Evolutionary conservation across 2,113 vertebrate genomes (phyloP).

Genomic region (Sturnira hondurensis): DNA sequence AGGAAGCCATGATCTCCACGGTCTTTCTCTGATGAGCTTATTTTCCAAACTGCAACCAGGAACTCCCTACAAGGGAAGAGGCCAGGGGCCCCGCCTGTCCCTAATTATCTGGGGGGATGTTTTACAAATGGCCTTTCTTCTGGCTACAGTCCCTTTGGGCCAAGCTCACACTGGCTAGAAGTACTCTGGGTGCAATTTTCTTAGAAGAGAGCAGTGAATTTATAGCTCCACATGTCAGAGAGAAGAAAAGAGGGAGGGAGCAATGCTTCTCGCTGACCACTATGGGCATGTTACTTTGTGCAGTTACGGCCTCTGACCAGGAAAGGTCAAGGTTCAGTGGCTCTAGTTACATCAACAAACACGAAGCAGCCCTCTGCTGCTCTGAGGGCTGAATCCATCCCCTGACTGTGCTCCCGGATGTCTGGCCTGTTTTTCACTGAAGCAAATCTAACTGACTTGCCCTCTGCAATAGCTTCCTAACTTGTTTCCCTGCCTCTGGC

Average conservation of each 20-base stretch:
- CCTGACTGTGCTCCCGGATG: background rate
- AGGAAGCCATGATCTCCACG: background rate
- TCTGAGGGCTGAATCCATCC: slow-evolving; percentile 44
- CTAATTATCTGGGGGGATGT: slow-evolving; percentile 51
- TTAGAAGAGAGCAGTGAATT: background rate
- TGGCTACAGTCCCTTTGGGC: background rate
- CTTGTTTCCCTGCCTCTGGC: background rate
- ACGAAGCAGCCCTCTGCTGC: slow-evolving; percentile 35
- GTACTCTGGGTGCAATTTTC: background rate
- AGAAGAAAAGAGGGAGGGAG: background rate
- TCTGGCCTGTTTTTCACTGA: background rate
- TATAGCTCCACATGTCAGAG: background rate
- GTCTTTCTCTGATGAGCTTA: background rate
- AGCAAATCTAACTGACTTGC: background rate
- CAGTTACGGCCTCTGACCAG: slow-evolving; percentile 56
- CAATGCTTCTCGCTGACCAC: slow-evolving; percentile 29
- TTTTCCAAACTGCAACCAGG: background rate
- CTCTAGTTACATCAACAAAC: slow-evolving; percentile 68
- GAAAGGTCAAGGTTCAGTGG: slow-evolving; percentile 74
- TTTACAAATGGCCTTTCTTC: slow-evolving; percentile 37
- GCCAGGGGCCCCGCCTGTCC: background rate
- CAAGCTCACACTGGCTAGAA: slow-evolving; percentile 27
- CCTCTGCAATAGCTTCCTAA: background rate
- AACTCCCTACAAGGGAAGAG: slow-evolving; percentile 28
- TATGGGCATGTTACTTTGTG: background rate